Conservation (phyloP, 2,113 vertebrate genomes). For the Globicephala melas region DNA sequence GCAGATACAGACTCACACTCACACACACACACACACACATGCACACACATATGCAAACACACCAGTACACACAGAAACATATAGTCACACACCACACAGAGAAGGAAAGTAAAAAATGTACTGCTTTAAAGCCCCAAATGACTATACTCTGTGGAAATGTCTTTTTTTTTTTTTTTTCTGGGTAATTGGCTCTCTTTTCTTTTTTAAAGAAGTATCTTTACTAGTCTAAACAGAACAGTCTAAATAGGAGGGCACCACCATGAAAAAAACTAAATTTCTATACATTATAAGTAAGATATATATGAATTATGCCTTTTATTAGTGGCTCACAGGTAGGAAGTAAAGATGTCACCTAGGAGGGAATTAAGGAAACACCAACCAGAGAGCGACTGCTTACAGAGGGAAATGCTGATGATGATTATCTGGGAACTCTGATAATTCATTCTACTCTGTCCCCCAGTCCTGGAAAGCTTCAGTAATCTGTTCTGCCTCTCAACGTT, state of each 20-base stretch:
- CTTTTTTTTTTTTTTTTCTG: neutral
- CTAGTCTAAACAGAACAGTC: neutral
- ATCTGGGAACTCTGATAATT: neutral
- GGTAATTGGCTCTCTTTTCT: neutral
- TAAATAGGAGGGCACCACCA: neutral
- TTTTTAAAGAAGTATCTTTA: neutral
- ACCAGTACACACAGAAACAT: neutral
- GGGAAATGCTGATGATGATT: neutral
- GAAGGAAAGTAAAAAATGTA: neutral
- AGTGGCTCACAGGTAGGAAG: neutral
- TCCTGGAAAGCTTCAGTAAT: neutral
- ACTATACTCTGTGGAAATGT: neutral
- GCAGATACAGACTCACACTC: neutral
- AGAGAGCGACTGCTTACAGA: neutral
- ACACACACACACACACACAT: neutral
- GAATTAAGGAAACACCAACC: neutral
- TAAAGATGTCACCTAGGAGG: neutral
- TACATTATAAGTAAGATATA: neutral
- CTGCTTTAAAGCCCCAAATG: neutral
- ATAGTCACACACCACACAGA: neutral
- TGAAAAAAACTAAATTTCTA: neutral
- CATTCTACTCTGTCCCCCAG: neutral
- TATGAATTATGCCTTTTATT: neutral
- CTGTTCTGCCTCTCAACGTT: neutral
- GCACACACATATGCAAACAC: accelerated